Conservation (phyloP, 1,140 invertebrate species). For the Zaprionus vittiger region DNA sequence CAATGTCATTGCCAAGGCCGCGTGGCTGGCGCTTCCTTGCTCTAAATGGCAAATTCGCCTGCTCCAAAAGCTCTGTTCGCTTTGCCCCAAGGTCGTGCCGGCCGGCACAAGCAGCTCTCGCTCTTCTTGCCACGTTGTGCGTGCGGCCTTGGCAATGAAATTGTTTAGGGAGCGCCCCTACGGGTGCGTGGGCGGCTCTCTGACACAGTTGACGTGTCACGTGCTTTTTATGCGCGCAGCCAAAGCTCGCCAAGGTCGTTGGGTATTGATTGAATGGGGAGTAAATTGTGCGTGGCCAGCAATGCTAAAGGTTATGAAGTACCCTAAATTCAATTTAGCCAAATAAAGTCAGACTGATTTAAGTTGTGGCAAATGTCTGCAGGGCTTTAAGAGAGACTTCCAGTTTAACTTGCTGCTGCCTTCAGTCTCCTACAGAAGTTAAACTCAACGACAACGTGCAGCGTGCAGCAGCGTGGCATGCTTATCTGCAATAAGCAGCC, state of each 20-base stretch:
- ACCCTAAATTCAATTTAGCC: background rate
- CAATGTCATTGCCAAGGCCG: slow-evolving; percentile 74
- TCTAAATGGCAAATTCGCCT: slow-evolving; percentile 44
- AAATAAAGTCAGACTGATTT: background rate
- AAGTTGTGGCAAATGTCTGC: background rate
- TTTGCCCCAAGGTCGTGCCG: slow-evolving; percentile 70
- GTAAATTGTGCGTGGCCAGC: slow-evolving; percentile 22
- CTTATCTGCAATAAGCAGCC: slow-evolving; percentile 54
- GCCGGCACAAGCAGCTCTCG: slow-evolving; percentile 53
- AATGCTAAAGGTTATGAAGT: slow-evolving; percentile 9
- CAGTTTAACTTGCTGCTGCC: too few species aligned
- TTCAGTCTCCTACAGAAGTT: slow-evolving; percentile 4
- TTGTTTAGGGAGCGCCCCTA: slow-evolving; percentile 63
- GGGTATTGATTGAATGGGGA: slow-evolving; percentile 60
- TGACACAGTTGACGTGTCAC: slow-evolving; percentile 76
- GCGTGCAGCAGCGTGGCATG: slow-evolving; percentile 20
- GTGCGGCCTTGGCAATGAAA: slow-evolving; percentile 72
- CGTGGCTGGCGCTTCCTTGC: slow-evolving; percentile 24
- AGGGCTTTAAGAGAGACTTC: background rate
- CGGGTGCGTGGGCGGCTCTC: slow-evolving; percentile 41
- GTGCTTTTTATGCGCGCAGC: slow-evolving; percentile 60
- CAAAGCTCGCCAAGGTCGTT: slow-evolving; percentile 63
- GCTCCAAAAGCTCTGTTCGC: slow-evolving; percentile 58
- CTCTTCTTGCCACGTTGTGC: slow-evolving; percentile 45
- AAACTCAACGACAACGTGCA: slow-evolving; percentile 10